Conservation (phyloP, 2,888 invertebrate species). For the Rotaria sp. region DNA sequence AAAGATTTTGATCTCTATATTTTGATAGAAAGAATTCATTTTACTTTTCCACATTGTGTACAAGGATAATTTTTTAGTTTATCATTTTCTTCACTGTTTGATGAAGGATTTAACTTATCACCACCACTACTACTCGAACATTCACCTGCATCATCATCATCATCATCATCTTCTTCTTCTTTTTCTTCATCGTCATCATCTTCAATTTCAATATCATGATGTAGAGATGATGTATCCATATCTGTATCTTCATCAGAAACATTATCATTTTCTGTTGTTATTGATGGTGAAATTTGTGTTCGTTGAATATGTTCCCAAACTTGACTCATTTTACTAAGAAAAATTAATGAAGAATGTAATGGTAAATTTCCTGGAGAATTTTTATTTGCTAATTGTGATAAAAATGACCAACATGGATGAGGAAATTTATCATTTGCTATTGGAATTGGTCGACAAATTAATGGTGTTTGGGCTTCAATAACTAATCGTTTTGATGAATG, state of each 20-base stretch:
- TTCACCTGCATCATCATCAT: background rate
- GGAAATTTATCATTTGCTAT: background rate
- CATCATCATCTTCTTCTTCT: background rate
- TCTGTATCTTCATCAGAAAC: background rate
- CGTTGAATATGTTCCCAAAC: background rate
- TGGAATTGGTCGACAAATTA: background rate
- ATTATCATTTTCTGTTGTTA: background rate
- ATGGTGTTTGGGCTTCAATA: background rate
- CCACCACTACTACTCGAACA: background rate
- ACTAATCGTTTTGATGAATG: background rate
- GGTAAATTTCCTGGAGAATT: background rate
- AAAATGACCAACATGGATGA: conserved; percentile 5
- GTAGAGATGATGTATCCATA: background rate
- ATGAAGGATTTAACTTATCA: background rate
- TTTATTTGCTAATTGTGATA: background rate
- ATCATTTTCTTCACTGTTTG: conserved; percentile 27
- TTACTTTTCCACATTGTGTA: conserved; percentile 84
- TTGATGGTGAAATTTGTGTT: background rate
- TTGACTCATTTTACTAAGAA: conserved; percentile 9
- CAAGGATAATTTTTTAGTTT: conserved; percentile 77
- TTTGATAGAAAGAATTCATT: background rate
- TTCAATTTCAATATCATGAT: background rate
- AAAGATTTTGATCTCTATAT: background rate
- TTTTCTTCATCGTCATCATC: background rate
- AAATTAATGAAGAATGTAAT: background rate